A percentile compares a stretch with the other conserved stretches of the same genome.
phyloP scores from a whole-genome alignment of 2,113 vertebrate species.

The Sylvietta virens region DNA sequence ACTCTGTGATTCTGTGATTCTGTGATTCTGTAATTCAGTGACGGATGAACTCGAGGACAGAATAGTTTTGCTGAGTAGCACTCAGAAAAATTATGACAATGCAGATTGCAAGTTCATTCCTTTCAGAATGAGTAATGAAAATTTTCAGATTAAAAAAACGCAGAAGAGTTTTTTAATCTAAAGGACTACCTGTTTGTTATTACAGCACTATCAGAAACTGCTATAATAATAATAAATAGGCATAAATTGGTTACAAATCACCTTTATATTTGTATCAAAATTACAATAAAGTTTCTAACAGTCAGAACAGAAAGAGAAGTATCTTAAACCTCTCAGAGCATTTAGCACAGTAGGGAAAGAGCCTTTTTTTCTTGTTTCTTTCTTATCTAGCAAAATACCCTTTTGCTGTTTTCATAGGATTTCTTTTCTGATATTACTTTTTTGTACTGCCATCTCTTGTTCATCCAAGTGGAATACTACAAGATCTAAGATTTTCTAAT shows the following conservation, averaged over 20 bases:
- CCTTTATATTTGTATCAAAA: not conserved
- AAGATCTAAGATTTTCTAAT: not conserved
- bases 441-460: not conserved
- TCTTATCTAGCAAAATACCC: not conserved
- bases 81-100: not conserved
- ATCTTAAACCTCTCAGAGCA: not conserved
- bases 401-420: not conserved
- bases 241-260: not conserved
- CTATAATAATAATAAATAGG: not conserved
- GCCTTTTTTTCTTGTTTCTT: not conserved
- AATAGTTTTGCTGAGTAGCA: not conserved
- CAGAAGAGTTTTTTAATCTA: not conserved
- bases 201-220: not conserved
- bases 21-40: not conserved
- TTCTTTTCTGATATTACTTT: not conserved
- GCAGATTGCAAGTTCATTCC: not conserved
- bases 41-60: not conserved
- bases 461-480: not conserved
- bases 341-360: not conserved
- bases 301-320: not conserved
- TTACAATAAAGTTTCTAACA: not conserved
- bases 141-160: not conserved
- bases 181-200: no score
- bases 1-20: not conserved
- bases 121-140: not conserved